These are phyloP conservation scores for Idaea dimidiata DNA, from an alignment of 2,888 invertebrate species.

Conservation along the genomic window DNA sequence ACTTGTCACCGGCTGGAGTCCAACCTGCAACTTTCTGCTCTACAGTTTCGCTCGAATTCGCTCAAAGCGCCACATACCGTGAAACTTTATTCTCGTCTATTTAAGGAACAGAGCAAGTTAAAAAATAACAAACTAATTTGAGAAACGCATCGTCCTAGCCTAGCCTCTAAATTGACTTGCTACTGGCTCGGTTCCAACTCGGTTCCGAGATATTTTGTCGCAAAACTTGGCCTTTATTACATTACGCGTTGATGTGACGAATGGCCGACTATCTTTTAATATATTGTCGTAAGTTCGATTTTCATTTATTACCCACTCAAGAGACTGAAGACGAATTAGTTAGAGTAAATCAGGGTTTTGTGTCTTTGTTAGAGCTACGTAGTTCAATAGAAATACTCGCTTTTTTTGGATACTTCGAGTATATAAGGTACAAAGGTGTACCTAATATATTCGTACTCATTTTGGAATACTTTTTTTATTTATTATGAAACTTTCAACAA, in stretches of 20 bases:
- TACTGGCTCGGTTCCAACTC: constrained; percentile 29
- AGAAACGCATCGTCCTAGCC: neutral
- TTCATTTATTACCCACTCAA: neutral
- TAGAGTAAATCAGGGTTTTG: neutral
- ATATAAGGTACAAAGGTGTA: too few species aligned
- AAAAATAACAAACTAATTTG: neutral
- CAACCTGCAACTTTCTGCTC: too few species aligned
- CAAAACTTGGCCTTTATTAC: constrained; percentile 22
- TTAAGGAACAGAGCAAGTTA: neutral
- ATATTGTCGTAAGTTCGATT: neutral
- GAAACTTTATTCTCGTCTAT: neutral
- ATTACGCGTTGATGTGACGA: constrained; percentile 10
- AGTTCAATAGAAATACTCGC: neutral
- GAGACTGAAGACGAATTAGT: neutral
- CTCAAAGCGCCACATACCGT: too few species aligned
- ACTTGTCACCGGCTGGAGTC: too few species aligned
- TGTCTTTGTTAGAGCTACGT: neutral
- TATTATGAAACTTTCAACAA: too few species aligned
- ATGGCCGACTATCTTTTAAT: constrained; percentile 3
- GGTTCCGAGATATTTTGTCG: constrained; percentile 31
- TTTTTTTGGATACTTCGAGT: too few species aligned
- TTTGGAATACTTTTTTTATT: too few species aligned
- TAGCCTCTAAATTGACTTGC: constrained; percentile 17
- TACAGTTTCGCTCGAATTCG: too few species aligned
- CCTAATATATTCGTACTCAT: too few species aligned